A percentile compares a stretch with the other conserved stretches of the same genome.
phyloP scores from a whole-genome alignment of 2,113 vertebrate genomes.

The Crotalus horridus region DNA sequence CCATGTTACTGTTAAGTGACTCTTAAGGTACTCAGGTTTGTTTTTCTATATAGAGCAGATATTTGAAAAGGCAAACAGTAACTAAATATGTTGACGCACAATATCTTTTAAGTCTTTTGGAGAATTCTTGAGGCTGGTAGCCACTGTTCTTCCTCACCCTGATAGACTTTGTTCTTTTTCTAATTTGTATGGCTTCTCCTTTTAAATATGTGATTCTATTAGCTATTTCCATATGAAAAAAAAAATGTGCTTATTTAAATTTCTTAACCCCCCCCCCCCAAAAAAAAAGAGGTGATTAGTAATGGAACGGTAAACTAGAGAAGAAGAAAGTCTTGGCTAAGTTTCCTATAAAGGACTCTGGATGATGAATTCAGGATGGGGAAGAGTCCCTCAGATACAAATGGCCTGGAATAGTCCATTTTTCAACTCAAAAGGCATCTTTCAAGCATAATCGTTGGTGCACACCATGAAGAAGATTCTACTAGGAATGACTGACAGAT shows the following conservation, averaged over 20 bases:
- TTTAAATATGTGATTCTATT: constrained; percentile 95
- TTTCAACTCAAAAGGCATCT: background rate
- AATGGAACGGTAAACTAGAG: background rate
- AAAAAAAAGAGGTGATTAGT: background rate
- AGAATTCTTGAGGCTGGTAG: constrained; percentile 52
- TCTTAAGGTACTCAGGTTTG: constrained; percentile 48
- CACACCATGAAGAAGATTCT: background rate
- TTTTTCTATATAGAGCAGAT: constrained; percentile 75
- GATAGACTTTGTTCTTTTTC: constrained; percentile 5
- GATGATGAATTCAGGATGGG: background rate
- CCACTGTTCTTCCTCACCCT: background rate
- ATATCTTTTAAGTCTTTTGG: constrained; percentile 65
- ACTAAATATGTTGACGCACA: constrained; percentile 72
- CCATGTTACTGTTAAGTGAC: background rate
- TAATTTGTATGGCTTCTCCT: constrained; percentile 86
- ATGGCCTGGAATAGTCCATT: background rate
- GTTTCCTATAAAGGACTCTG: background rate
- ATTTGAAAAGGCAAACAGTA: constrained; percentile 78
- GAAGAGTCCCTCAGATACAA: background rate
- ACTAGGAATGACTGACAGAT: background rate
- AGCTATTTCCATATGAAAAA: constrained; percentile 87
- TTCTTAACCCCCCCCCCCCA: background rate
- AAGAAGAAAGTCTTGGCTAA: background rate
- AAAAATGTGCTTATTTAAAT: constrained; percentile 92
- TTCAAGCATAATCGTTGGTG: background rate